phyloP scores from a whole-genome alignment of 2,113 vertebrate genomes.

The Dryoscopus gambensis region DNA sequence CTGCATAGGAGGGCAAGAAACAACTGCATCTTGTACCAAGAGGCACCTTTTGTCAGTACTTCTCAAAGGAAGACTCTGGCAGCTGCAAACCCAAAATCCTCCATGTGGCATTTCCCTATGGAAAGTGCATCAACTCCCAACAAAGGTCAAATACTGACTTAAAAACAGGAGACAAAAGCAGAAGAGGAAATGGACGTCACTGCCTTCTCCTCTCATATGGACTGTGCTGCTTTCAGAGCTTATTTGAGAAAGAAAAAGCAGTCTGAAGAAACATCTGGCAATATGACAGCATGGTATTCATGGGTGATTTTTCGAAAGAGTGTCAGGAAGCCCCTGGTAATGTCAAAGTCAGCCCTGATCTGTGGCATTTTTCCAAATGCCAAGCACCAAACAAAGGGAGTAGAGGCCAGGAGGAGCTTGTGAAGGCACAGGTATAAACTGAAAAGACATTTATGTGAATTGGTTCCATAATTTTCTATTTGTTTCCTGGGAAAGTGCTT shows the following conservation, averaged over 20 bases:
- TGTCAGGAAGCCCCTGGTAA: neutral
- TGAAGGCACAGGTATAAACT: neutral
- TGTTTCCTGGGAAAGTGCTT: neutral
- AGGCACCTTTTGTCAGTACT: neutral
- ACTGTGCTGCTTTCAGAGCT: neutral
- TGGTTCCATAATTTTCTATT: neutral
- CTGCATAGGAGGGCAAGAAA: neutral
- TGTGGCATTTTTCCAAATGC: neutral
- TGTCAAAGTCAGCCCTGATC: neutral
- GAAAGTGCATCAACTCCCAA: neutral
- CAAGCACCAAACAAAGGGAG: neutral
- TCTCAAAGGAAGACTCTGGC: neutral
- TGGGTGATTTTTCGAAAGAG: neutral
- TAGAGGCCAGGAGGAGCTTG: neutral
- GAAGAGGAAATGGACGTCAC: neutral
- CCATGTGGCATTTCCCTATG: neutral
- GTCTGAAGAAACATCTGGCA: neutral
- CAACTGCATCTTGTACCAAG: neutral
- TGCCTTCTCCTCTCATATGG: neutral
- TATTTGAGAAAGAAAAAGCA: neutral
- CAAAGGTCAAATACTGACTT: neutral
- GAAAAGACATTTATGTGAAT: neutral
- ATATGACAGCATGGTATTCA: neutral
- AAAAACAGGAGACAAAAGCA: neutral
- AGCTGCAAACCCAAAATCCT: neutral